Percentiles rank a stretch among this genome's conserved stretches.
These are phyloP conservation scores for Callaeas wilsoni DNA, from an alignment of 2,113 vertebrate genomes.

Conservation along the genomic window DNA sequence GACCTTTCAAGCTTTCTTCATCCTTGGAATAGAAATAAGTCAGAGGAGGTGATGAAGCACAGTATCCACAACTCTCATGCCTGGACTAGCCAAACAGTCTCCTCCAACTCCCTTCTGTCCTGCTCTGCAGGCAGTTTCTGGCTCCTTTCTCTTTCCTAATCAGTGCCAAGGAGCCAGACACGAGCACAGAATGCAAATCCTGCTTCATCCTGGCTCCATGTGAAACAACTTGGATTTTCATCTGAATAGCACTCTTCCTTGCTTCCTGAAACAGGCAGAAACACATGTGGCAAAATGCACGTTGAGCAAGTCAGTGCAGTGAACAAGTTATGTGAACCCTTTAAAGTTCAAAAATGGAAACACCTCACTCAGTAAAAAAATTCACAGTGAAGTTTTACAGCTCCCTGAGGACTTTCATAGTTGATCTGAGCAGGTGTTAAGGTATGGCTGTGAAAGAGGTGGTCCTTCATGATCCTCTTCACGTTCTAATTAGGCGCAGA, in stretches of 20 bases:
- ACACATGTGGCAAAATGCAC: neutral
- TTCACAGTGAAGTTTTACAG: neutral
- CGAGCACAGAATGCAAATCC: constrained; percentile 16
- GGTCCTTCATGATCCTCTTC: neutral
- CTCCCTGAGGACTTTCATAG: neutral
- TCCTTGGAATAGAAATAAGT: constrained; percentile 6
- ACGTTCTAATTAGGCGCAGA: neutral
- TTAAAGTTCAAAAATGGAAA: neutral
- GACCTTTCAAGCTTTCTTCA: neutral
- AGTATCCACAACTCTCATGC: neutral
- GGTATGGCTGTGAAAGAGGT: neutral
- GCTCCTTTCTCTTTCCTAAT: neutral
- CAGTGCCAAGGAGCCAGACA: neutral
- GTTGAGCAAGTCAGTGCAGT: neutral
- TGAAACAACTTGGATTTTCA: neutral
- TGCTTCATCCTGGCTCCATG: neutral
- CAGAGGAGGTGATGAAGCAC: neutral
- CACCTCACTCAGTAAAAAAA: neutral
- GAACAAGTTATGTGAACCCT: neutral
- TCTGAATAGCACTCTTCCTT: neutral
- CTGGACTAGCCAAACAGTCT: neutral
- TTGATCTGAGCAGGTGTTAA: neutral
- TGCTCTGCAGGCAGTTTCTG: neutral
- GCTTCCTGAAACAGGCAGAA: neutral
- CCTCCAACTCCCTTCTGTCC: neutral